phyloP scores from a whole-genome alignment of 2,797 vertebrate species.

The Spatula versicolor region DNA sequence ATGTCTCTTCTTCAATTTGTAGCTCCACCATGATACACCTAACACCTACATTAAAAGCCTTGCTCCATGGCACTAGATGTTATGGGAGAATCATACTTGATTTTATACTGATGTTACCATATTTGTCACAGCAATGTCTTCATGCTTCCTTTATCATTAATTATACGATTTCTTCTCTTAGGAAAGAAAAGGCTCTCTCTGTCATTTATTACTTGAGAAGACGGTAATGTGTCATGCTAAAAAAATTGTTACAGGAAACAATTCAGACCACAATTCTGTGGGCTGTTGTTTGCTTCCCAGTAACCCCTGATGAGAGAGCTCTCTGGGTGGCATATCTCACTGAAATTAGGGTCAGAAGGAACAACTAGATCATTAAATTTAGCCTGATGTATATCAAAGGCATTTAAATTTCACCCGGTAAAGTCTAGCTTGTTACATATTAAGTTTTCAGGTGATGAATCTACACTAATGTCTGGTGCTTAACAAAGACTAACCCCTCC shows the following conservation, averaged over 20 bases:
- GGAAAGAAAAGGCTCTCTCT: neutral
- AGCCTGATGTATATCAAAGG: conserved; percentile 12
- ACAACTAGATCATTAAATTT: neutral
- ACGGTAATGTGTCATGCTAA: neutral
- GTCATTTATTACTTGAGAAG: conserved; percentile 15
- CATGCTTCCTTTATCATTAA: neutral
- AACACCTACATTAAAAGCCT: neutral
- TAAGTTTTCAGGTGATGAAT: neutral
- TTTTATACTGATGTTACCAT: neutral
- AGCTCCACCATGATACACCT: neutral
- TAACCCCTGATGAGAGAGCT: neutral
- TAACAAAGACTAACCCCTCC: neutral
- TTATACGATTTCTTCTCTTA: neutral
- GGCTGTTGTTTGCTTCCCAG: neutral
- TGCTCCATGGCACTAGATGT: neutral
- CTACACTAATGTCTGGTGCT: neutral
- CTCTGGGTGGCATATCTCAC: neutral
- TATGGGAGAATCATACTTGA: neutral
- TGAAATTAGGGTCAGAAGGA: neutral
- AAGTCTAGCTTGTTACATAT: conserved; percentile 36
- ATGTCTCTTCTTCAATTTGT: neutral
- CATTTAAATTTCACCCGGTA: conserved; percentile 13
- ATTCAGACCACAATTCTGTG: neutral
- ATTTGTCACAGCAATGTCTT: neutral
- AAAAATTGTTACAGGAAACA: conserved; percentile 27